Conservation (phyloP, 2,888 invertebrate species). For the Conchocele bisecta region DNA sequence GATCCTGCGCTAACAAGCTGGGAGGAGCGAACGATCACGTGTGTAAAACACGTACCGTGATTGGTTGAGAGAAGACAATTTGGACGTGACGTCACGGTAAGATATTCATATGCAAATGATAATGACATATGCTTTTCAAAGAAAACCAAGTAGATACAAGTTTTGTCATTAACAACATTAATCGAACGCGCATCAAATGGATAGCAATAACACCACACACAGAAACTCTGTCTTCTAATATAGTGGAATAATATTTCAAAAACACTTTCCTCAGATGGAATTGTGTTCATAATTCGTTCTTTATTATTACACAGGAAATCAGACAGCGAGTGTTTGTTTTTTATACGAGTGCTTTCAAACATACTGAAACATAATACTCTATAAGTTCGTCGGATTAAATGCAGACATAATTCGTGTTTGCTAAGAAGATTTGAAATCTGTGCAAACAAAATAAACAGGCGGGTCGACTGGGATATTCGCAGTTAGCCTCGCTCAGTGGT, state of each 20-base stretch:
- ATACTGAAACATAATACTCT: constrained; percentile 38
- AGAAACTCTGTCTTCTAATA: constrained; percentile 3
- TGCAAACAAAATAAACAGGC: constrained; percentile 53
- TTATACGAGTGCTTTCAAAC: not conserved
- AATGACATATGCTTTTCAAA: no score
- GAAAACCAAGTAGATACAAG: constrained; percentile 5
- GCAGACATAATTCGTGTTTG: not conserved
- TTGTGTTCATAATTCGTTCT: no score
- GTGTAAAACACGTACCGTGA: constrained; percentile 7
- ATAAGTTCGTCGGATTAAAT: constrained; percentile 57
- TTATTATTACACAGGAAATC: no score
- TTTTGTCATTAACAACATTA: no score
- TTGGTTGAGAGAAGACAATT: constrained; percentile 9
- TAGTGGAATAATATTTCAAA: not conserved
- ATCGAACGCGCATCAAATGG: no score
- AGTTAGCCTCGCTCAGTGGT: no score
- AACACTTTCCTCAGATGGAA: no score
- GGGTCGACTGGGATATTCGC: no score
- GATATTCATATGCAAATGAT: constrained; percentile 11
- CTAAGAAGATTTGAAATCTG: constrained; percentile 33
- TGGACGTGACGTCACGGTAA: constrained; percentile 8
- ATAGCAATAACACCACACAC: not conserved
- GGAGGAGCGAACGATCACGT: constrained; percentile 50
- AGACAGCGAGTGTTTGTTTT: constrained; percentile 2
- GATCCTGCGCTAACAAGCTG: constrained; percentile 26